Base-by-base conservation (phyloP, 2,113 vertebrate species). In the Nothoprocta pentlandii region DNA sequence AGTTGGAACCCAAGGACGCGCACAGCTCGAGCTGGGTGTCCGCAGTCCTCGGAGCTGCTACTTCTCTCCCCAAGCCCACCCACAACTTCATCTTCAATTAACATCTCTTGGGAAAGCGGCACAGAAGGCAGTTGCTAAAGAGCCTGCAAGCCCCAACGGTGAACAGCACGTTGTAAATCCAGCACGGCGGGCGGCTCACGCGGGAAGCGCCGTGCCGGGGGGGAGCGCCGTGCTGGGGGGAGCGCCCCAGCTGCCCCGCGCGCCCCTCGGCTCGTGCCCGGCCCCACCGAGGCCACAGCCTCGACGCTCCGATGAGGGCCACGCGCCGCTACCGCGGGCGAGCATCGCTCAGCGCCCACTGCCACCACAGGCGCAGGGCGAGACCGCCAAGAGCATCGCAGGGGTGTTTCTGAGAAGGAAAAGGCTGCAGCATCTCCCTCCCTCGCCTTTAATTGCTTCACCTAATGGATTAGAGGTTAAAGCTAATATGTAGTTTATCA, bases 101-200 rank as follows among this genome's bases (percentile, higher is more conserved):
- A 92, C 97, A 96, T 95, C 97, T 98, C 97, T 96, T 96, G 71
- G 91, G 97, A 97, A 96, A 97, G 96, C 95, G 97, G 96, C 94
- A 97, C 98, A 96, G 97, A 96, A 98, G 97, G 97, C 97, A 98
- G 97, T 97, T 97, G 98, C 97, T 98, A 98, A 98, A 98, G 98
- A 98, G 97, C 96, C 97, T 98, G 97, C 93, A 98, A 98, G 97
- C 95, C 97, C 97, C 97, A 98, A 97, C 97, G 98, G 97, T 97
- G 97, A 98, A 98, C 96, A 98, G 97, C 98, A 97, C 97, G 95
- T 97, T 97, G 97, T 95, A 98, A 98, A 98, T 97, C 97, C 98
- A 98, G 98, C 97, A 98, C 87, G 92, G 90, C 94, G 97, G 96
- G 92, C 95, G 96, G 92, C 97, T 95, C 97, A 96, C 95, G 15